A percentile compares a stretch with the other conserved stretches of the same genome.
phyloP scores from a whole-genome alignment of 92 coral and sea anemone genomes.

The Parazoanthus swiftii region DNA sequence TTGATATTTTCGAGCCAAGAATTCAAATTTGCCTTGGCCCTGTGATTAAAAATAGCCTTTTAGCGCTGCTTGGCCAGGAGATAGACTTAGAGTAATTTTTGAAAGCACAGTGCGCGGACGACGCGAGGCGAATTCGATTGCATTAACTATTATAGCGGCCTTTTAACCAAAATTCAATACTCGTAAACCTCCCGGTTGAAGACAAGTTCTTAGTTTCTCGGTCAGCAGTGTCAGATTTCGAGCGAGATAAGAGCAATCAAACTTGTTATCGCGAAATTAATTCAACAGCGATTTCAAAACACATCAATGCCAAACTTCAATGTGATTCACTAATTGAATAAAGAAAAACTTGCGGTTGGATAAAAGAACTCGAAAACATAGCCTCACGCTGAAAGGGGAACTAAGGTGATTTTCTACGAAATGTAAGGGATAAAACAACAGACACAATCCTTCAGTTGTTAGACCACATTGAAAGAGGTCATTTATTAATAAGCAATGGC shows the following conservation, averaged over 20 bases:
- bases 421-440: not conserved
- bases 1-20: constrained; percentile 31
- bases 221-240: constrained; percentile 55
- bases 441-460: not conserved
- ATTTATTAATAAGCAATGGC: constrained; percentile 40
- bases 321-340: constrained; percentile 40
- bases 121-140: not conserved
- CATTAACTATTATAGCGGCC: not conserved
- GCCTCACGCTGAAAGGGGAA: not conserved
- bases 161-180: constrained; percentile 27
- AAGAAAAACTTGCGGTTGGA: constrained; percentile 9
- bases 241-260: constrained; percentile 40
- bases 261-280: constrained; percentile 31
- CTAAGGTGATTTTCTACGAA: not conserved
- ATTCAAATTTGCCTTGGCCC: constrained; percentile 34
- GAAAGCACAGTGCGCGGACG: not conserved
- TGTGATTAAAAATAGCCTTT: constrained; percentile 19
- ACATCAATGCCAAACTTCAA: constrained; percentile 5
- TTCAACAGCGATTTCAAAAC: constrained; percentile 42
- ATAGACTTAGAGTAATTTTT: too few relatives aligned
- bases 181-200: constrained; percentile 26
- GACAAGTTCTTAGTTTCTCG: constrained; percentile 42
- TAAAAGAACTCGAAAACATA: constrained; percentile 14
- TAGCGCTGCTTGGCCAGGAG: not conserved
- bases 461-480: constrained; percentile 24